Evolutionary conservation across 2,113 vertebrate species (phyloP), one percentile per base, ranked within the genome.

Genomic region (Dryoscopus gambensis): DNA sequence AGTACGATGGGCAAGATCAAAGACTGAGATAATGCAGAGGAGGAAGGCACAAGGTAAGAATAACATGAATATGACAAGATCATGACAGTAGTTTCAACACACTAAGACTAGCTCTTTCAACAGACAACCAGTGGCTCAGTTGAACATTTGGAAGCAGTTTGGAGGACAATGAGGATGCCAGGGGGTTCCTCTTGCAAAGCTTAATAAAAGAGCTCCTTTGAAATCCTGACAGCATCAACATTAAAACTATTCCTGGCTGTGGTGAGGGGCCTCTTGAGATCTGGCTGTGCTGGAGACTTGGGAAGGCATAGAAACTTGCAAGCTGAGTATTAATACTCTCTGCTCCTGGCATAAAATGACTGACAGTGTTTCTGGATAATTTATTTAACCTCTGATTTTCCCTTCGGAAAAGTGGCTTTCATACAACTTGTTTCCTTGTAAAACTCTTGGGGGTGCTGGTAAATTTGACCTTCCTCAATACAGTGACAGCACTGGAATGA

Each of bases 1-100:
- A 25, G 56, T 27, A 3, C 44, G 93, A 93, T 89, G 91, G 83
- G 94, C 37, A 27, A 95, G 95, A 96, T 91, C 96, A 95, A 93
- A 95, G 53, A n/a, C 46, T 82, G 84, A 84, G 79, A 87, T 5
- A 64, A 78, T 9, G 74, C 40, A 68, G 73, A 87, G 57, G 31
- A 89, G 81, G 65, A 86, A 94, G 80, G 86, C 80, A 81, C 18
- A 33, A 87, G 77, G 62, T 64, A 85, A 86, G 55, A 93, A 87
- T 76, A 82, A 93, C 40, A 65, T 1, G 1, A 33, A 33, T 23
- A 30, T 83, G 73, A 87, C 77, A 78, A 75, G 73, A 67, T 93
- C 71, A 28, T 77, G 79, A 73, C 79, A 82, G 81, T 56, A 46
- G 33, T 87, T 94, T 94, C 91, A 65, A 82, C 74, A 87, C 60